Evolutionary conservation across 2,113 vertebrate species (phyloP), one percentile per base, ranked within the genome.

Genomic region (Aythya baeri): DNA sequence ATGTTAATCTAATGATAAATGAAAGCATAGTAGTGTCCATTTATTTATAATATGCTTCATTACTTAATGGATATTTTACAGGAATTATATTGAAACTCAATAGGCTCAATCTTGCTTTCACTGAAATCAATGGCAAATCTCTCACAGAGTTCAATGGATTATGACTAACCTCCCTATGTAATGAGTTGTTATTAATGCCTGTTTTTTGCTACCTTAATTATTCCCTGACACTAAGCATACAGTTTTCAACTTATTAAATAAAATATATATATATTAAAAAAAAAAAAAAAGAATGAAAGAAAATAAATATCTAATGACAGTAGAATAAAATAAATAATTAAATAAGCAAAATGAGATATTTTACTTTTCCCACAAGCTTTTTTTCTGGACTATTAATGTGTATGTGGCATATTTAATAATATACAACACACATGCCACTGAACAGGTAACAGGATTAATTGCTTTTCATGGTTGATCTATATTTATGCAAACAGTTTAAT

Each of bases 401-500:
- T 84, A 79, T 68, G 26, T 18, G 13, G 38, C 6, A 62, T 61
- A 68, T 76, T 91, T 86, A 89, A 46, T 88, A 72, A 63, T 41
- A 55, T 21, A 79, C 44, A 86, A 86, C 36, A 86, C 29, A 61
- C 18, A 70, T 44, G 27, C 62, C 89, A 65, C 34, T 38, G 76
- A 94, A 81, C 8, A 88, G 62, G 58, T 95, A 92, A 81, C 11
- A 10, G 50, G 49, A 95, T 91, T 93, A 91, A 94, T 88, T 86
- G 73, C 50, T 83, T 93, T 73, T 50, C 5, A 6, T 43, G 63
- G 62, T 75, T 79, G 41, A 84, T 84, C n/a, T 79, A 7, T 67
- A 76, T 81, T 91, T 79, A 89, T 94, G 50, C 65, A 70, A 96
- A 89, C 25, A 13, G 31, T 88, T 91, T 93, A 93, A 95, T 92